A percentile compares a stretch with the other conserved stretches of the same genome.
These are phyloP conservation scores for Pungitius pungitius DNA, from an alignment of 2,113 vertebrate species.

Conservation along the genomic window DNA sequence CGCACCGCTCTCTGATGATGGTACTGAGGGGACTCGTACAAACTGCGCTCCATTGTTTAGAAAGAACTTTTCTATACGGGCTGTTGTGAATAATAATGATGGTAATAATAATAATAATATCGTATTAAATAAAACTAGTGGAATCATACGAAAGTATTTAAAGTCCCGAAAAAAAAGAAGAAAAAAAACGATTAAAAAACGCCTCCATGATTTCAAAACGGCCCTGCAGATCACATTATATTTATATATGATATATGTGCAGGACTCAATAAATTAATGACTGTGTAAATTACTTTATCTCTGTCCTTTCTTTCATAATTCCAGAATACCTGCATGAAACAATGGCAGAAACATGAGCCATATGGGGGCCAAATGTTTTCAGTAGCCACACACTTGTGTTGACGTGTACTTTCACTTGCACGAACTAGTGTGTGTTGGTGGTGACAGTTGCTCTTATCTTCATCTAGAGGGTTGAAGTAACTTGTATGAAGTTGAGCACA, in stretches of 20 bases:
- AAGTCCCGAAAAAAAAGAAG: background rate
- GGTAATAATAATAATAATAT: background rate
- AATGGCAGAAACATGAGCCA: background rate
- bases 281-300: background rate
- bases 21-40: background rate
- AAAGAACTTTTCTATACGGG: background rate
- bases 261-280: background rate
- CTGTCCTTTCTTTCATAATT: background rate
- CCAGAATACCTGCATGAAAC: background rate
- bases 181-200: background rate
- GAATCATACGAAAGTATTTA: background rate
- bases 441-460: constrained; percentile 68
- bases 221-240: background rate
- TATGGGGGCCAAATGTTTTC: constrained; percentile 9
- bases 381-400: background rate
- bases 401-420: background rate
- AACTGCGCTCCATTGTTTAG: constrained; percentile 8
- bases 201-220: background rate
- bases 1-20: background rate
- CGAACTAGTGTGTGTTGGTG: background rate
- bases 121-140: background rate
- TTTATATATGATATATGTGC: background rate
- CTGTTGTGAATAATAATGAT: background rate
- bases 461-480: constrained; percentile 26
- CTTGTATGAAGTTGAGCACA: constrained; percentile 20